Evolutionary conservation across 2,888 invertebrate species (phyloP).

Genomic region (Leptarthrus brevirostris): DNA sequence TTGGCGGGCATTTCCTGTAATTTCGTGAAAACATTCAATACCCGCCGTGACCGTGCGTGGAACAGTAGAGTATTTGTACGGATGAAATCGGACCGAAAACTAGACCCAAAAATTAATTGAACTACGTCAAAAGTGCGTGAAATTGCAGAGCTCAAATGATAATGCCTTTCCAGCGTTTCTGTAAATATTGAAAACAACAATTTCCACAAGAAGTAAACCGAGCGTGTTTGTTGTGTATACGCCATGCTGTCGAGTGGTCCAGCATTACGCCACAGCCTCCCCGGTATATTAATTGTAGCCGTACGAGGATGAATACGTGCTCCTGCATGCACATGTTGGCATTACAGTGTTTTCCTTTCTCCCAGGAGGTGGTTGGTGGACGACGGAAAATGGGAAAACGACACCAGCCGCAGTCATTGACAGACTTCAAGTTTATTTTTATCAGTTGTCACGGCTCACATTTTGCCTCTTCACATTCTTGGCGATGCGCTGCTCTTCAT

Average conservation of each 20-base stretch:
- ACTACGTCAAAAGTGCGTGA: not conserved
- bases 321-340: not conserved
- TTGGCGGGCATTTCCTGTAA: not conserved
- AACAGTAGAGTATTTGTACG: not conserved
- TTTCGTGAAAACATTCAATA: not conserved
- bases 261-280: no score
- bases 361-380: no score
- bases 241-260: not conserved
- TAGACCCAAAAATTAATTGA: not conserved
- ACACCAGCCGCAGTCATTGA: conserved; percentile 22
- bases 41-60: no score
- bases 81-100: not conserved
- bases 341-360: not conserved
- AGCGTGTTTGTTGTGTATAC: no score
- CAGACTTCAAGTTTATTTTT: conserved; percentile 21
- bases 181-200: not conserved
- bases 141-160: not conserved
- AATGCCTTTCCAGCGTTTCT: not conserved
- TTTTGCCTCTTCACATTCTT: not conserved
- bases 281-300: no score
- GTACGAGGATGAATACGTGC: not conserved
- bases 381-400: not conserved
- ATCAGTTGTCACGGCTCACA: conserved; percentile 21
- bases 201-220: not conserved
- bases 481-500: not conserved